Evolutionary conservation across 2,888 invertebrate species (phyloP).

Genomic region (Pseudococcus jackbeardsleyi): DNA sequence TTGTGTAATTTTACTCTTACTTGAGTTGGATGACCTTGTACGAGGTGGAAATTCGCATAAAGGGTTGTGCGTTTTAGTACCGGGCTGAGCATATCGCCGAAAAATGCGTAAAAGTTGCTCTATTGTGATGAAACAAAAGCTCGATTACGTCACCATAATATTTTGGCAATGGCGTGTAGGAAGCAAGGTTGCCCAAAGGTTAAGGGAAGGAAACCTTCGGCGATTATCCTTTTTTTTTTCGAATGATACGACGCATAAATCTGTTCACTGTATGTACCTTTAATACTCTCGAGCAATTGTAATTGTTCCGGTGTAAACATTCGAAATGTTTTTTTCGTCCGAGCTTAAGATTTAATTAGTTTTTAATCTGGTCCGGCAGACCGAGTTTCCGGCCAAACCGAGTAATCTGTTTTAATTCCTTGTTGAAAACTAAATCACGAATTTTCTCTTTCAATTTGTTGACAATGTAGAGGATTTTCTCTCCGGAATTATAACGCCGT

Average conservation of each 20-base stretch:
- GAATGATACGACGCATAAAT: constrained; percentile 29
- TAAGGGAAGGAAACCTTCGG: not conserved
- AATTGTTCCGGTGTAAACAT: not conserved
- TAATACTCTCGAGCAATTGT: not conserved
- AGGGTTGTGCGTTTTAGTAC: constrained; percentile 15
- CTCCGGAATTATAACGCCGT: not conserved
- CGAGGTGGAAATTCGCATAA: not conserved
- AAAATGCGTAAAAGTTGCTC: not conserved
- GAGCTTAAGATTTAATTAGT: constrained; percentile 2
- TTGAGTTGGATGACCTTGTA: not conserved
- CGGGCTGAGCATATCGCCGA: not conserved
- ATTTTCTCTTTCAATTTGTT: constrained; percentile 23
- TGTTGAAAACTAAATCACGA: not conserved
- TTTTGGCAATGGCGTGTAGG: constrained; percentile 48
- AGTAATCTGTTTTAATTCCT: constrained; percentile 19
- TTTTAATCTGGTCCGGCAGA: not conserved
- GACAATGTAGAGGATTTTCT: not conserved
- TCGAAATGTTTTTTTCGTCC: not conserved
- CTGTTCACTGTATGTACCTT: not conserved
- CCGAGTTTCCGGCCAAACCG: not conserved
- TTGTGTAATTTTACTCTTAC: not conserved
- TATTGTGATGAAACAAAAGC: constrained; percentile 33
- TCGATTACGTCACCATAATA: constrained; percentile 28
- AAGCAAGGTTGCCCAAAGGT: constrained; percentile 39
- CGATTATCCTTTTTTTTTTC: constrained; percentile 18